Base-by-base conservation (phyloP, 2,888 invertebrate genomes). In the Protophormia terraenovae region DNA sequence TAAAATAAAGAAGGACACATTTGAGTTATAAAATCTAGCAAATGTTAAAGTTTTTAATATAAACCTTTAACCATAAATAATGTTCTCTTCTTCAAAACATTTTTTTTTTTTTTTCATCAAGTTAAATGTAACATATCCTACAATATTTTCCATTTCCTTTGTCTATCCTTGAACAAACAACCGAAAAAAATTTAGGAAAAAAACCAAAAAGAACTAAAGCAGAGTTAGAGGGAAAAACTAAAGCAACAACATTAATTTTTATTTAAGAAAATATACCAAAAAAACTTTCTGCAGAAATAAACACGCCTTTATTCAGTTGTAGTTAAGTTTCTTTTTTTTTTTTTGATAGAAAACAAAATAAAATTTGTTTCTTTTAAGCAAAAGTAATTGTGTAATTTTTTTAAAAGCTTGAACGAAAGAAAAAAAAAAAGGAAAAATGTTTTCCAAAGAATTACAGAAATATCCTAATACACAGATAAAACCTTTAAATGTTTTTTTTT, bases 221-320 rank as follows among this genome's bases (percentile, higher is more conserved):
- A 5, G 16, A 24, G 29, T n/a, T n/a, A 10, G 19, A 10, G 22
- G 35, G 3, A 24, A 38, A 35, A 24, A 27, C 7, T 12, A 50
- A 75, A 45, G 35, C 69, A 69, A 78, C 60, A 60, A 60, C 67
- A 67, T 45, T 67, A 77, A 58, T 77, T 77, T 77, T 75, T 41
- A 0, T 7, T 50, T 7, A n/a, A 0, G 7, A n/a, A 50, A 45
- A 60, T 35, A 71, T 29, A 32, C 45, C 64, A 71, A 10, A 81
- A 80, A 45, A 84, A 64, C 10, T 32, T 81, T 73, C 82, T 73
- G 83, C 85, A 86, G 78, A 78, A 71, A 35, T 60, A 72, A 83
- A 83, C 83, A 82, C 78, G 82, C 87, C 83, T 72, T 86, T 83
- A 62, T 76, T 35, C n/a, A n/a, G n/a, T n/a, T 47, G n/a, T 47